phyloP scores from a whole-genome alignment of 2,113 vertebrate genomes.

The Etia nguti region DNA sequence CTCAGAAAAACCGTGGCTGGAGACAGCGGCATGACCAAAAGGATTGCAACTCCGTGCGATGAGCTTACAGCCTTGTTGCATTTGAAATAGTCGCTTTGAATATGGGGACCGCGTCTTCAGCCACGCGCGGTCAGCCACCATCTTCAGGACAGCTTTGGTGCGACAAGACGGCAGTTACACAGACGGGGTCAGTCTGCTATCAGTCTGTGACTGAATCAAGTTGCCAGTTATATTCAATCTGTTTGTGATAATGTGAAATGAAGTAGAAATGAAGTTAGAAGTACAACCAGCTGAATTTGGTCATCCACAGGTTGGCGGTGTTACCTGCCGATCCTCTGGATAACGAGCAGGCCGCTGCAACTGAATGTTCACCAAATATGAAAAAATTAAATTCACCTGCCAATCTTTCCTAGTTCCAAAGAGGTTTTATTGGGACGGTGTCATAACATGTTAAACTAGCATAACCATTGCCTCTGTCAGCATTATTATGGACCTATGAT shows the following conservation, averaged over 20 bases:
- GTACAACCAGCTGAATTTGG: background rate
- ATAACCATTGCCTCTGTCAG: background rate
- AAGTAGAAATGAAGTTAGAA: background rate
- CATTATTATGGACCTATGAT: background rate
- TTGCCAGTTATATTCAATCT: background rate
- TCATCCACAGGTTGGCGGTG: fast-evolving
- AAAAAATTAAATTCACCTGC: background rate
- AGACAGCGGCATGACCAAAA: background rate
- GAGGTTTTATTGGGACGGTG: background rate
- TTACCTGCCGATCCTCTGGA: background rate
- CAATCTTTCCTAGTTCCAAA: fast-evolving
- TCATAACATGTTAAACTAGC: background rate
- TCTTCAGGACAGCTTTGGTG: background rate
- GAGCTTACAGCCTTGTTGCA: background rate
- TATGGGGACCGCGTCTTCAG: background rate
- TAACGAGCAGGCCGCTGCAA: background rate
- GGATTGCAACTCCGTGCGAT: background rate
- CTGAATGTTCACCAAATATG: background rate
- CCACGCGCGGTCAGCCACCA: background rate
- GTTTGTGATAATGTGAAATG: background rate
- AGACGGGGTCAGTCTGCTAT: fast-evolving
- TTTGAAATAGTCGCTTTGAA: background rate
- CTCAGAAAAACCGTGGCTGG: background rate
- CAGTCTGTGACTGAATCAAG: background rate
- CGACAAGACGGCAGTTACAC: no score